A percentile compares a stretch with the other conserved stretches of the same genome.
Conservation (phyloP, 2,888 invertebrate species). For the Gasteruption jaculator region DNA sequence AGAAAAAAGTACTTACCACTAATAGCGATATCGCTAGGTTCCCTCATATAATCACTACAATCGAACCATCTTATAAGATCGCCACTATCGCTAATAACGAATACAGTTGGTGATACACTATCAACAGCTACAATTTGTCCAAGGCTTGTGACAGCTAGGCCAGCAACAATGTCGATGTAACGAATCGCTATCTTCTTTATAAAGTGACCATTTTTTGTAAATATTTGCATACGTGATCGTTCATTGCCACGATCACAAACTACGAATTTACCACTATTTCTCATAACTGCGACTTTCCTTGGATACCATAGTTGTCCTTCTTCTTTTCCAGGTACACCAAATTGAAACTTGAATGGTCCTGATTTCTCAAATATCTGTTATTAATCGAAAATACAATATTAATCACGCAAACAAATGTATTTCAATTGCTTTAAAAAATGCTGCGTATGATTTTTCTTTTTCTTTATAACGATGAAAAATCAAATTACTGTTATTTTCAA, state of each 20-base stretch:
- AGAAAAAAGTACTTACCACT: constrained; percentile 58
- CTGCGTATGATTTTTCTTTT: constrained; percentile 3
- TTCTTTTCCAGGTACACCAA: constrained; percentile 91
- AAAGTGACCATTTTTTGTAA: constrained; percentile 92
- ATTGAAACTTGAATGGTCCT: constrained; percentile 89
- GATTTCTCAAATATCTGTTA: constrained; percentile 86
- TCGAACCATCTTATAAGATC: constrained; percentile 95
- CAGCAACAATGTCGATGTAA: constrained; percentile 89
- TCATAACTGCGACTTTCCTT: constrained; percentile 89
- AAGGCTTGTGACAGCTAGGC: constrained; percentile 86
- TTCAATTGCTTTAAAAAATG: too few relatives aligned
- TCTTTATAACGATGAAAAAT: not conserved
- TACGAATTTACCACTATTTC: constrained; percentile 85
- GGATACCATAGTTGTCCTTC: constrained; percentile 98
- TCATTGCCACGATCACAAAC: constrained; percentile 97
- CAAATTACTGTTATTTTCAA: not conserved
- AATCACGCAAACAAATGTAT: constrained; percentile 1
- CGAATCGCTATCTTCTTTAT: constrained; percentile 89
- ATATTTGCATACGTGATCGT: constrained; percentile 95
- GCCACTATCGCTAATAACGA: constrained; percentile 87
- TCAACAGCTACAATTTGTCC: constrained; percentile 96
- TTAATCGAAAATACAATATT: constrained; percentile 13
- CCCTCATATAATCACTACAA: constrained; percentile 96
- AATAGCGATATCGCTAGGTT: constrained; percentile 95
- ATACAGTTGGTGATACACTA: constrained; percentile 94